Evolutionary conservation across 2,797 vertebrate species (phyloP).

Genomic region (Peromyscus nudipes): DNA sequence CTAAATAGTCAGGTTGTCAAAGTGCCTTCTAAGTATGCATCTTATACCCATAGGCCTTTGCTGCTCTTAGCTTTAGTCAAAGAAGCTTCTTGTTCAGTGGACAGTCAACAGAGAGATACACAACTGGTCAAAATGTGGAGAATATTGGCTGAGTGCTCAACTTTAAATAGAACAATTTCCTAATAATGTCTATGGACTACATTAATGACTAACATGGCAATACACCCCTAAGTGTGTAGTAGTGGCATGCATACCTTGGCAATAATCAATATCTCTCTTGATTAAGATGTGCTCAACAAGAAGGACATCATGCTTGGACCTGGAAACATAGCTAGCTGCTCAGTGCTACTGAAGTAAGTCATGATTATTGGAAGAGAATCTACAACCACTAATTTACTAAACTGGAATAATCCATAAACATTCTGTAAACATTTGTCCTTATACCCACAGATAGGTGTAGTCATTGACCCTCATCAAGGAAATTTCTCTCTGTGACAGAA

Average conservation of each 20-base stretch:
- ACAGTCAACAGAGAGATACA: not conserved
- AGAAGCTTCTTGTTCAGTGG: not conserved
- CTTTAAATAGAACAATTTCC: not conserved
- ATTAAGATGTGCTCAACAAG: not conserved
- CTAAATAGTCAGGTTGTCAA: not conserved
- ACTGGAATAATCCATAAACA: not conserved
- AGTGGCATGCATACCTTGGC: not conserved
- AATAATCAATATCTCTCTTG: not conserved
- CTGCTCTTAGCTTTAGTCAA: not conserved
- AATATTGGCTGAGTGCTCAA: not conserved
- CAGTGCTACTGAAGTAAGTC: no score
- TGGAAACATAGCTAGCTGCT: not conserved
- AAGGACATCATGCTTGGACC: not conserved
- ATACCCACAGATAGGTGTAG: not conserved
- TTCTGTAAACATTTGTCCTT: not conserved
- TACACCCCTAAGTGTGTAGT: no score
- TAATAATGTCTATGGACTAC: not conserved
- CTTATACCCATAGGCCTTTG: not conserved
- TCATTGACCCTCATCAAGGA: not conserved
- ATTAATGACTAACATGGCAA: not conserved
- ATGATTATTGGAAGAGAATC: not conserved
- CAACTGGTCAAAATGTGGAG: not conserved
- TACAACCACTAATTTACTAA: not conserved
- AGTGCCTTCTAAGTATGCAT: not conserved
- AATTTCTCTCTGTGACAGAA: not conserved